Evolutionary conservation across 2,888 invertebrate species (phyloP).

Genomic region (Aspidapion aeneum): DNA sequence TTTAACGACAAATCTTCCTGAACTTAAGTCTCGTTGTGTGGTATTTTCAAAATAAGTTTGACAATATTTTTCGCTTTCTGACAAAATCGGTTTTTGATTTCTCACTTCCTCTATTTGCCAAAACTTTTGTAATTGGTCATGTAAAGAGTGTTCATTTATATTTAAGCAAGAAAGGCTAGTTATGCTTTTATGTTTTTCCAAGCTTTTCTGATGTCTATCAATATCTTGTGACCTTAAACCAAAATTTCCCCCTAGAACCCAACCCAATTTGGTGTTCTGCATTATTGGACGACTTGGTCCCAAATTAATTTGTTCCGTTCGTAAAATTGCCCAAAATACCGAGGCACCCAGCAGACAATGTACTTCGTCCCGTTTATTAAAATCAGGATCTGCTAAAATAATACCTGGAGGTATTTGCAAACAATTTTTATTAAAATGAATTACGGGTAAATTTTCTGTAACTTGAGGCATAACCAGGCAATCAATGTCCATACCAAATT

Average conservation of each 20-base stretch:
- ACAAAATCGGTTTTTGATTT: background rate
- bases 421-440: background rate
- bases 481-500: constrained; percentile 3
- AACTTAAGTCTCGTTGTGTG: background rate
- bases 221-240: background rate
- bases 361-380: constrained; percentile 4
- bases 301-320: constrained; percentile 1
- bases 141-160: background rate
- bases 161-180: background rate
- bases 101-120: constrained; percentile 4
- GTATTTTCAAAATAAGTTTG: background rate
- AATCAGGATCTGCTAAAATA: constrained; percentile 2
- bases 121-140: constrained; percentile 1
- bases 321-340: constrained; percentile 9
- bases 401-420: constrained; percentile 6
- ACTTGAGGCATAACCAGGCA: constrained; percentile 3
- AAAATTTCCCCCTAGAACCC: constrained; percentile 6
- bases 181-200: background rate
- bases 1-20: constrained; percentile 16
- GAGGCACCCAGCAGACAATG: constrained; percentile 9
- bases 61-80: background rate
- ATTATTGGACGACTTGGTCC: background rate
- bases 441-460: constrained; percentile 4
- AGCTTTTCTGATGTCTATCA: background rate
- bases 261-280: constrained; percentile 2